Evolutionary conservation across 2,888 invertebrate genomes (phyloP).

Genomic region (Beris morrisii): DNA sequence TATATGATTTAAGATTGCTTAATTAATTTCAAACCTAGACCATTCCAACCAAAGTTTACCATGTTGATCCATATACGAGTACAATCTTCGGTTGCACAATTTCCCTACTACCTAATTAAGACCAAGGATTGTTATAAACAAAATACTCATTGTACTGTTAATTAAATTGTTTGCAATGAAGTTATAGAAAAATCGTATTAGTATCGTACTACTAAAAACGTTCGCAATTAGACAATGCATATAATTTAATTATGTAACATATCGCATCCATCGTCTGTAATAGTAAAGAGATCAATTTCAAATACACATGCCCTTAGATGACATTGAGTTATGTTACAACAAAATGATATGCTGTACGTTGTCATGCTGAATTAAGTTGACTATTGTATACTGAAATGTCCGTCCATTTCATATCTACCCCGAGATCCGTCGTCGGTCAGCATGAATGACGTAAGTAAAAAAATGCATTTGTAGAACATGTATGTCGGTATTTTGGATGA

Average conservation of each 20-base stretch:
- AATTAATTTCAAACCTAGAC: too few species aligned
- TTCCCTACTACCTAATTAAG: neutral
- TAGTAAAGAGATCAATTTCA: constrained; percentile 24
- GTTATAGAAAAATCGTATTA: constrained; percentile 1
- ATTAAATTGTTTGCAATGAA: neutral
- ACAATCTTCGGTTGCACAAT: neutral
- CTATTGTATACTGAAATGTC: too few species aligned
- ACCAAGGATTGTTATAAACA: too few species aligned
- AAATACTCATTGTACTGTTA: too few species aligned
- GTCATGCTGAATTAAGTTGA: too few species aligned
- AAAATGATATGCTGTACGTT: too few species aligned
- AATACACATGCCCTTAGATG: constrained; percentile 27
- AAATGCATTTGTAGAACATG: neutral
- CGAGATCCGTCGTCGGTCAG: too few species aligned
- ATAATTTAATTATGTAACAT: constrained; percentile 12
- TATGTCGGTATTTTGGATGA: too few species aligned
- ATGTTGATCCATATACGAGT: neutral
- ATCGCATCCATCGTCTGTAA: constrained; percentile 2
- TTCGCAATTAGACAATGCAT: neutral
- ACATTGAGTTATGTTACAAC: constrained; percentile 17
- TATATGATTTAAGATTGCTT: too few species aligned
- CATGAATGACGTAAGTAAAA: constrained; percentile 19
- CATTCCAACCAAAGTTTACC: too few species aligned
- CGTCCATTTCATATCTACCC: too few species aligned
- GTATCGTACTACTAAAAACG: neutral